Evolutionary conservation across 1,140 invertebrate genomes (phyloP).

Genomic region (Whitmania pigra): DNA sequence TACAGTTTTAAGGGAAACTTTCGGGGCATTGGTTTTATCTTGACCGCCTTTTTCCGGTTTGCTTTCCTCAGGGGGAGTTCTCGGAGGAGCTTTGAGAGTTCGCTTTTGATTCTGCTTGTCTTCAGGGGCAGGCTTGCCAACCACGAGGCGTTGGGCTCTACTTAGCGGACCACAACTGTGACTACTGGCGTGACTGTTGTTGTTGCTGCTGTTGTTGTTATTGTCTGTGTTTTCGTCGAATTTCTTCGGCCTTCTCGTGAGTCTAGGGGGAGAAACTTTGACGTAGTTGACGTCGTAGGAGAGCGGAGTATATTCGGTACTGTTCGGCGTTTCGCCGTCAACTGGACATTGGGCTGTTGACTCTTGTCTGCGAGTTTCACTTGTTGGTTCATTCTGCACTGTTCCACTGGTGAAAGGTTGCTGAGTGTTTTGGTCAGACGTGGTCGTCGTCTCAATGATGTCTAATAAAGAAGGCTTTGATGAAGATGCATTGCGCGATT

Average conservation of each 20-base stretch:
- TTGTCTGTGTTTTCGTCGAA: neutral
- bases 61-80: neutral
- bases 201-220: neutral
- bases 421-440: too few relatives aligned
- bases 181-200: slow-evolving; percentile 1
- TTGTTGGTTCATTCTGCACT: too few relatives aligned
- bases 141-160: neutral
- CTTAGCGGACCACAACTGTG: neutral
- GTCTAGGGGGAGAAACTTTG: slow-evolving; percentile 12
- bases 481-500: too few relatives aligned
- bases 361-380: too few relatives aligned
- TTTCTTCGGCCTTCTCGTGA: slow-evolving; percentile 16
- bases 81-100: neutral
- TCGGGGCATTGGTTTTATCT: neutral
- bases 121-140: neutral
- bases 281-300: slow-evolving; percentile 19
- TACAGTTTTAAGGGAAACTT: too few relatives aligned
- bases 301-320: slow-evolving; percentile 9
- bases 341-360: too few relatives aligned
- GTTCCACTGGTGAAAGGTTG: too few relatives aligned
- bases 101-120: neutral
- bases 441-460: too few relatives aligned
- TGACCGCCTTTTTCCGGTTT: neutral
- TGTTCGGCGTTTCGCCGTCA: neutral
- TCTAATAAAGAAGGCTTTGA: too few relatives aligned